These are phyloP conservation scores for Rhagoletis zephyria DNA, from an alignment of 1,140 invertebrate genomes.

Conservation along the genomic window DNA sequence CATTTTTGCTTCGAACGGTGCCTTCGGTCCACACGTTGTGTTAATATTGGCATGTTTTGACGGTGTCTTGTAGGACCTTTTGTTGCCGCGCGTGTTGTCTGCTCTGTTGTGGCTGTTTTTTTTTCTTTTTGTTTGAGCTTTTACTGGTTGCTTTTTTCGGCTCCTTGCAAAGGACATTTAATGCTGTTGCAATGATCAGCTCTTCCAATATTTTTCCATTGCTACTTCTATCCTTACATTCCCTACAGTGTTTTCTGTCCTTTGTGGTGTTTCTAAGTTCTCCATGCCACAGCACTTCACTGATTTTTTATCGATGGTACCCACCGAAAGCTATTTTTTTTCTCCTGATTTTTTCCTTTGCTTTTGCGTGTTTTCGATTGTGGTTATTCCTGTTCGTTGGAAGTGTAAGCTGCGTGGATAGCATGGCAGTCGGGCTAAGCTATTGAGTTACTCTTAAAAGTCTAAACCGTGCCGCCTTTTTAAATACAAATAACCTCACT, in stretches of 20 bases:
- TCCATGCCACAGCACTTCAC: not conserved
- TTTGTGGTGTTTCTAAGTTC: not conserved
- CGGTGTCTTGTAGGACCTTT: not conserved
- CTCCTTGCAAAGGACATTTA: not conserved
- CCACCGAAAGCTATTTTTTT: not conserved
- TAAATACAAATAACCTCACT: not conserved
- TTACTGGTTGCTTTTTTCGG: not conserved
- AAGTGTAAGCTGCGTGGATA: too few species aligned
- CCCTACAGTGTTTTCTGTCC: not conserved
- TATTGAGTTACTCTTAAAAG: too few species aligned
- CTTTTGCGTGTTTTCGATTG: not conserved
- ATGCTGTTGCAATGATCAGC: not conserved
- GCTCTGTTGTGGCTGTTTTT: not conserved
- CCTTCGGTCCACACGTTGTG: not conserved
- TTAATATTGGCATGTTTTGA: conserved; percentile 22
- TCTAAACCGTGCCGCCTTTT: too few species aligned
- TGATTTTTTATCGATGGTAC: not conserved
- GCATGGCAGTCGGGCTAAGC: not conserved
- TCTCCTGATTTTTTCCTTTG: not conserved
- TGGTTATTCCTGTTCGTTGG: not conserved
- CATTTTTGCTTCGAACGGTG: not conserved
- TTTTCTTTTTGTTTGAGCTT: not conserved
- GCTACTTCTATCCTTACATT: not conserved
- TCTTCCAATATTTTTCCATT: not conserved
- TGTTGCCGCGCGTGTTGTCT: not conserved